Conservation (phyloP, 2,113 vertebrate species). For the Sminthopsis crassicaudata region DNA sequence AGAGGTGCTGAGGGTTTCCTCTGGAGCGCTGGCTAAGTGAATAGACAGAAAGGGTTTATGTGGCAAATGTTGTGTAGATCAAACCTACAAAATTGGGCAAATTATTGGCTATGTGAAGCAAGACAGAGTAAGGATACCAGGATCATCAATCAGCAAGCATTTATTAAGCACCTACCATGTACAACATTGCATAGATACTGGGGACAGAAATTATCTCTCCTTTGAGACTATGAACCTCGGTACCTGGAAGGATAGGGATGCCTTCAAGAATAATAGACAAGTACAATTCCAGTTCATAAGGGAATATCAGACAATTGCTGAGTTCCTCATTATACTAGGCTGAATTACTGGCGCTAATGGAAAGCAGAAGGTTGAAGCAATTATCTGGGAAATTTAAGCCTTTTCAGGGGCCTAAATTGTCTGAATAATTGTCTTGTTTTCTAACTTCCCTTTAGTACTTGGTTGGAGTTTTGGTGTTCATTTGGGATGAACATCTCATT, state of each 20-base stretch:
- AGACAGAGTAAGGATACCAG: not conserved
- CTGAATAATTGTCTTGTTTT: not conserved
- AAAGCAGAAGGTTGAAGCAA: not conserved
- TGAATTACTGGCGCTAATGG: not conserved
- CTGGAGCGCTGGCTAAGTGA: not conserved
- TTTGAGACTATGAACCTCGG: not conserved
- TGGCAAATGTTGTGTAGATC: not conserved
- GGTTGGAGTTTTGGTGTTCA: not conserved
- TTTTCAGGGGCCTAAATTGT: not conserved
- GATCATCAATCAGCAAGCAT: not conserved
- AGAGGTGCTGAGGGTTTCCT: not conserved
- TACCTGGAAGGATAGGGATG: not conserved
- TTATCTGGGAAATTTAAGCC: not conserved
- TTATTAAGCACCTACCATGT: not conserved
- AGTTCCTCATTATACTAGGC: not conserved
- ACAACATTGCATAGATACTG: not conserved
- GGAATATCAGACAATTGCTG: not conserved
- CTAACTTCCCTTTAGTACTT: not conserved
- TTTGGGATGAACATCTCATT: not conserved
- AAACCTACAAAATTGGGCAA: not conserved
- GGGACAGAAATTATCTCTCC: not conserved
- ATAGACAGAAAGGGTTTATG: not conserved
- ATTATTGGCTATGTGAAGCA: not conserved
- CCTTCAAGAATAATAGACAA: not conserved
- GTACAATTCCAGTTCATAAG: not conserved